phyloP scores from a whole-genome alignment of 1,140 invertebrate genomes.

The Hermetia illucens region DNA sequence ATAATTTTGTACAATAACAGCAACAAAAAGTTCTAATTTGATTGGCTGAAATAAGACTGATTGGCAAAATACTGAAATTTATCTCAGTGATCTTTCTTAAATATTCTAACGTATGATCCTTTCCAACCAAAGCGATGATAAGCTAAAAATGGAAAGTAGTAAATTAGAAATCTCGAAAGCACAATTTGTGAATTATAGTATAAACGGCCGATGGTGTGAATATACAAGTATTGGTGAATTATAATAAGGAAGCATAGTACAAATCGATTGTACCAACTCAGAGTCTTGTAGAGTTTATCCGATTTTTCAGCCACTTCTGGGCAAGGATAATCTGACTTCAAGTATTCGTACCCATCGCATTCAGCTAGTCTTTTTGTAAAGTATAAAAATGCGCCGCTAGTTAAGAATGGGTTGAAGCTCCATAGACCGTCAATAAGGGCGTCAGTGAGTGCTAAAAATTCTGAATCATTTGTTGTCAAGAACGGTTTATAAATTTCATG shows the following conservation, averaged over 20 bases:
- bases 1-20: background rate
- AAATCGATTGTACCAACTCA: conserved; percentile 19
- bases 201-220: conserved; percentile 15
- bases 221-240: conserved; percentile 15
- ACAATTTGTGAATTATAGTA: conserved; percentile 24
- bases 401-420: conserved; percentile 21
- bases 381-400: conserved; percentile 17
- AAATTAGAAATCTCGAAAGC: conserved; percentile 16
- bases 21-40: background rate
- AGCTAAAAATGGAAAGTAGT: conserved; percentile 26
- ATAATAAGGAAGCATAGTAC: conserved; percentile 21
- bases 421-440: conserved; percentile 21
- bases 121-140: conserved; percentile 23
- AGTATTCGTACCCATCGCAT: conserved; percentile 24
- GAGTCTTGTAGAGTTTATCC: conserved; percentile 3
- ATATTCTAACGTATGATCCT: conserved; percentile 23
- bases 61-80: too few species aligned
- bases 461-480: conserved; percentile 13
- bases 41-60: background rate
- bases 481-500: conserved; percentile 19
- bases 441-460: conserved; percentile 20
- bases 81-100: too few species aligned
- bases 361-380: conserved; percentile 24
- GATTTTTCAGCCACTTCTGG: background rate
- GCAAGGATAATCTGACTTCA: conserved; percentile 17